Evolutionary conservation across 2,113 vertebrate genomes (phyloP).

Genomic region (Cisticola juncidis): DNA sequence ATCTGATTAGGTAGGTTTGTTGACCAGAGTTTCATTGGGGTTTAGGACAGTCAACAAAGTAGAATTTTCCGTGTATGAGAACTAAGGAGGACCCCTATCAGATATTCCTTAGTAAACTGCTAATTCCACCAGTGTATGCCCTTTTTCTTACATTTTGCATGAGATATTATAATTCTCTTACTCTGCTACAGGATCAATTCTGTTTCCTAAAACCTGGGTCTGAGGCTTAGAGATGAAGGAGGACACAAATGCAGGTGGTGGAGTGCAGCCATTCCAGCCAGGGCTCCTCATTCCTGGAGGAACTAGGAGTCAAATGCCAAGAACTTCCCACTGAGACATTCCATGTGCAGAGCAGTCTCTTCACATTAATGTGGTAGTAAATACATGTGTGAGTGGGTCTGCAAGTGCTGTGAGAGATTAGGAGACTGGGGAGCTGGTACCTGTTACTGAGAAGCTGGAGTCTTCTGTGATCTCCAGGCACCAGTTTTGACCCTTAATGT

Average conservation of each 20-base stretch:
- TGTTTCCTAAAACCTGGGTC: background rate
- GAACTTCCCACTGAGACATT: background rate
- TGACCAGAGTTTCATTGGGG: background rate
- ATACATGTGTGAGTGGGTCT: background rate
- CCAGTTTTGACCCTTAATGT: background rate
- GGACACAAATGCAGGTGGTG: background rate
- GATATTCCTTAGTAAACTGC: background rate
- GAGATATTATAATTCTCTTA: background rate
- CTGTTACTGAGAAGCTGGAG: background rate
- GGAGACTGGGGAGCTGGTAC: background rate
- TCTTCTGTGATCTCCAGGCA: background rate
- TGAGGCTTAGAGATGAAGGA: background rate
- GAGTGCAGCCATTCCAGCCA: rapidly evolving
- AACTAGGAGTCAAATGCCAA: background rate
- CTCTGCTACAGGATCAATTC: background rate
- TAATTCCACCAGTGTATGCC: background rate
- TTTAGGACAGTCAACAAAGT: background rate
- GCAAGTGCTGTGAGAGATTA: background rate
- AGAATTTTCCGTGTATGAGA: background rate
- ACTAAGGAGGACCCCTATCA: background rate
- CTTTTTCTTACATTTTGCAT: background rate
- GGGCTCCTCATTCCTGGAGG: background rate
- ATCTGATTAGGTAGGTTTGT: background rate
- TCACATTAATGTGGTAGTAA: rapidly evolving
- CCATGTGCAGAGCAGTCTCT: background rate